Evolutionary conservation across 2,888 invertebrate genomes (phyloP), one percentile per base, ranked within the genome.

Genomic region (Cataglyphis altisquamis): DNA sequence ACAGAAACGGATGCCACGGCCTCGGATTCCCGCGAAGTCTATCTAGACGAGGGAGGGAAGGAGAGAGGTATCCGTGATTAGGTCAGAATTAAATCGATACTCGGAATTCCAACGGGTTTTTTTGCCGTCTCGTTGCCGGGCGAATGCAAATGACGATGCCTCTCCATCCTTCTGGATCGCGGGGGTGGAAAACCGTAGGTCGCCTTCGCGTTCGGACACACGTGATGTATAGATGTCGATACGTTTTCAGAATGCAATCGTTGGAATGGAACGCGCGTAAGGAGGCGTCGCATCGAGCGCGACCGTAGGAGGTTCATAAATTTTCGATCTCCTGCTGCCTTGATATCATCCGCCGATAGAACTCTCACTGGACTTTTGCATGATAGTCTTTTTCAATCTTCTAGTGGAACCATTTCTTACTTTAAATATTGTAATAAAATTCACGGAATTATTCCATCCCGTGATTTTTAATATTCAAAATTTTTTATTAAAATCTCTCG

Each of bases 191-290:
- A 86, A 60, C 55, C 78, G 78, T 45, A 70, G 60, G 36, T 70
- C 60, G 60, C 48, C 81, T 52, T 66, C 64, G 21, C 81, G 36
- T 25, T 66, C 55, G 48, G 72, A 66, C 70, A 45, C 60, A 60
- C 82, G 83, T 83, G 66, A 85, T 84, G 64, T 82, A 82, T 82
- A 64, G 32, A 64, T 70, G 80, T 74, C 84, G 85, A 87, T 87
- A 82, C 70, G 78, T 82, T 55, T 57, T 67, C 70, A 84, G 86
- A 82, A 84, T 78, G 89, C 88, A 91, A 91, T 92, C 87, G 87
- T 87, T 87, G 86, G 87, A 92, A 92, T 92, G 91, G 91, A 90
- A 83, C 84, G 78, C 77, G 84, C 77, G 85, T 87, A 89, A 87
- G 87, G 86, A 90, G 82, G 60, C 70, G 63, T 68, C 62, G 45